Conservation (phyloP, 2,888 invertebrate genomes). For the Galerucella nymphaeae region DNA sequence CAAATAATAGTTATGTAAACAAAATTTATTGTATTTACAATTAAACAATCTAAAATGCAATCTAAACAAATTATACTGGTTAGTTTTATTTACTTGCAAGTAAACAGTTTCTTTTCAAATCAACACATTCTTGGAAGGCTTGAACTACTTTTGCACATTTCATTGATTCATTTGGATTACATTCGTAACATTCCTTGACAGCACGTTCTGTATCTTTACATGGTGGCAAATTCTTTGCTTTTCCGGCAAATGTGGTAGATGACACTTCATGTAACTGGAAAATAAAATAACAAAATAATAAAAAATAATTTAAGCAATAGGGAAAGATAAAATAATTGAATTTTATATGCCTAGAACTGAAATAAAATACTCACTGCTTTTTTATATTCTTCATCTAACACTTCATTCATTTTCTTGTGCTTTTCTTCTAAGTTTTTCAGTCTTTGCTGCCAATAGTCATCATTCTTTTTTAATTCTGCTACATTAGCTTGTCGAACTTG, state of each 20-base stretch:
- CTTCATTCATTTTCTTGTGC: constrained; percentile 69
- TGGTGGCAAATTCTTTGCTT: constrained; percentile 61
- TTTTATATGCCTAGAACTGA: too few species aligned
- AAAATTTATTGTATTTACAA: constrained; percentile 40
- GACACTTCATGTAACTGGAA: constrained; percentile 55
- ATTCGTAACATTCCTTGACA: constrained; percentile 71
- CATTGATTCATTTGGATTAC: constrained; percentile 70
- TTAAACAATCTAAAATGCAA: constrained; percentile 34
- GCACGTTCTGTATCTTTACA: constrained; percentile 69
- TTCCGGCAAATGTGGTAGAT: constrained; percentile 42
- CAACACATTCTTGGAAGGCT: constrained; percentile 73
- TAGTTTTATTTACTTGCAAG: constrained; percentile 47
- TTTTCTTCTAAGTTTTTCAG: constrained; percentile 68
- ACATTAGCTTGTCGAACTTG: constrained; percentile 69
- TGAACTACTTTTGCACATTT: constrained; percentile 71
- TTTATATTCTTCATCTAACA: constrained; percentile 70
- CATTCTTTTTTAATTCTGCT: constrained; percentile 70
- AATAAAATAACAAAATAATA: constrained; percentile 2
- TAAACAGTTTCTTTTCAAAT: constrained; percentile 65
- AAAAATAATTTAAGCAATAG: too few species aligned
- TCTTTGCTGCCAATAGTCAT: constrained; percentile 71
- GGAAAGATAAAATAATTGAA: too few species aligned
- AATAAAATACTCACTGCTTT: constrained; percentile 64
- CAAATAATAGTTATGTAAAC: constrained; percentile 4
- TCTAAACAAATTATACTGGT: constrained; percentile 28